A percentile compares a stretch with the other conserved stretches of the same genome.
Evolutionary conservation across 2,113 vertebrate genomes (phyloP).

Genomic region (Macaca fascicularis): T2T-MFA8v1.1 NC_088395.1:6187001-6187500

Average conservation of each 20-base stretch:
- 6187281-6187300: background rate
- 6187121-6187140: background rate
- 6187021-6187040: background rate
- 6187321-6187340: too few species aligned
- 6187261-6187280: background rate
- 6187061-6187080: background rate
- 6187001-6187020: background rate
- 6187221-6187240: background rate
- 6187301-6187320: background rate
- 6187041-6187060: rapidly evolving
- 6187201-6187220: background rate
- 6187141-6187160: background rate
- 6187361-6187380: rapidly evolving
- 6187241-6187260: background rate
- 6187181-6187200: background rate
- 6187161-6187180: background rate
- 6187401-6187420: rapidly evolving
- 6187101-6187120: background rate
- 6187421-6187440: background rate
- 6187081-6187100: rapidly evolving
- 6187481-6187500: background rate
- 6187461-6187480: background rate
- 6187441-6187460: background rate
- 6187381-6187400: too few species aligned
- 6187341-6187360: rapidly evolving